Evolutionary conservation across 2,113 vertebrate species (phyloP).

Genomic region (Upupa epops): DNA sequence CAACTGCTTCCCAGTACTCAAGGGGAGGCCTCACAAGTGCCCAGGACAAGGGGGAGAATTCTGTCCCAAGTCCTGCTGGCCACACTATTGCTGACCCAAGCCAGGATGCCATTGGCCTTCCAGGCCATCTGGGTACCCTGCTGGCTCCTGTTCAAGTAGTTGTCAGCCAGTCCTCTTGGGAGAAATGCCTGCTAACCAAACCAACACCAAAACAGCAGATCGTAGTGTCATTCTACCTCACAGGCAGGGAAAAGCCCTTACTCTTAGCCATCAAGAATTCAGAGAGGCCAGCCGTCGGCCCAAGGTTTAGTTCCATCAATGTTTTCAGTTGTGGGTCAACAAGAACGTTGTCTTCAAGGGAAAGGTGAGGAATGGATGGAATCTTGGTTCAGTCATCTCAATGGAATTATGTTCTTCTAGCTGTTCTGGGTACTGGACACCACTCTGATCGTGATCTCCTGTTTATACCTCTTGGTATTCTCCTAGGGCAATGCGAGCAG

Average conservation of each 20-base stretch:
- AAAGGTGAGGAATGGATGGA: neutral
- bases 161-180: too few relatives aligned
- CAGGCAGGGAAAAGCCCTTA: neutral
- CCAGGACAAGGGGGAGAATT: too few relatives aligned
- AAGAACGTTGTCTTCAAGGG: neutral
- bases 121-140: too few relatives aligned
- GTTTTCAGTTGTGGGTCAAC: neutral
- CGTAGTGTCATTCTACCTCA: neutral
- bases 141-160: too few relatives aligned
- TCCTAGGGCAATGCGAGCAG: neutral
- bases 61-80: too few relatives aligned
- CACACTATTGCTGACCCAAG: too few relatives aligned
- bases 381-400: neutral
- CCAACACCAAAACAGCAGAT: rapidly evolving
- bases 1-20: too few relatives aligned
- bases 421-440: neutral
- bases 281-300: neutral
- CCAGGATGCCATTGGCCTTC: too few relatives aligned
- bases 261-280: neutral
- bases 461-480: neutral
- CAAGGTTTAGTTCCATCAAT: neutral
- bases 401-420: neutral
- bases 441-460: neutral
- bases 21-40: too few relatives aligned
- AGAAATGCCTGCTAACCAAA: neutral